Evolutionary conservation across 1,140 invertebrate genomes (phyloP).

Genomic region (Paraescarpia echinospica): DNA sequence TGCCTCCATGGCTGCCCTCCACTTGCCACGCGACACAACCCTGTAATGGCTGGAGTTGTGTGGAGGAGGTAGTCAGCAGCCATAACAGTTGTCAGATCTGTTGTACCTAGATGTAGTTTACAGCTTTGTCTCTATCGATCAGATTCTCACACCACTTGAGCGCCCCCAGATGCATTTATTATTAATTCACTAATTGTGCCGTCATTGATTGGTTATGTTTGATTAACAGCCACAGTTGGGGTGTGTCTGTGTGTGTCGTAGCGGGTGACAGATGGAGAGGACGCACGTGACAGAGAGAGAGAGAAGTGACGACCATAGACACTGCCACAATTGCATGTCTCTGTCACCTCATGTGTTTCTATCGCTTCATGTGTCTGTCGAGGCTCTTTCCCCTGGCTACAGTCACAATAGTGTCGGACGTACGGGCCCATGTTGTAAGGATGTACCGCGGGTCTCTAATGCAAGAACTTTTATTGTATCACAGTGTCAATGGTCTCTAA

Average conservation of each 20-base stretch:
- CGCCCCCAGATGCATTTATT: background rate
- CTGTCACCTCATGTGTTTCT: too few species aligned
- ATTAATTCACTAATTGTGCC: background rate
- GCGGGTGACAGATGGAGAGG: background rate
- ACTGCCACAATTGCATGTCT: too few species aligned
- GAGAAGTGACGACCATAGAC: too few species aligned
- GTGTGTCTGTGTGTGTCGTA: background rate
- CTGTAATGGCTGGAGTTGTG: background rate
- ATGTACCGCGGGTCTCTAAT: too few species aligned
- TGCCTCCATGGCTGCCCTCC: background rate
- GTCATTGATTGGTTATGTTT: constrained; percentile 1
- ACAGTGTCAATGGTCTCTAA: background rate
- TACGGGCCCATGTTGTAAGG: background rate
- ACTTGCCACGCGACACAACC: background rate
- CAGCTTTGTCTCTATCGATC: background rate
- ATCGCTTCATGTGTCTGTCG: too few species aligned
- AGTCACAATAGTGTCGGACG: background rate
- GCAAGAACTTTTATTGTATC: too few species aligned
- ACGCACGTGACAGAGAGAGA: background rate
- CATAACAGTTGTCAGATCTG: background rate
- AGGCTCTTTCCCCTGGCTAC: too few species aligned
- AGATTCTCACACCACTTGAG: background rate
- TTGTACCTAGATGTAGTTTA: background rate
- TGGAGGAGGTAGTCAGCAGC: background rate
- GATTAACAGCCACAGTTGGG: background rate